Percentiles rank a stretch among this genome's conserved stretches.
These are phyloP conservation scores for Sphaerophoria taeniata DNA, from an alignment of 2,888 invertebrate genomes.

Conservation along the genomic window DNA sequence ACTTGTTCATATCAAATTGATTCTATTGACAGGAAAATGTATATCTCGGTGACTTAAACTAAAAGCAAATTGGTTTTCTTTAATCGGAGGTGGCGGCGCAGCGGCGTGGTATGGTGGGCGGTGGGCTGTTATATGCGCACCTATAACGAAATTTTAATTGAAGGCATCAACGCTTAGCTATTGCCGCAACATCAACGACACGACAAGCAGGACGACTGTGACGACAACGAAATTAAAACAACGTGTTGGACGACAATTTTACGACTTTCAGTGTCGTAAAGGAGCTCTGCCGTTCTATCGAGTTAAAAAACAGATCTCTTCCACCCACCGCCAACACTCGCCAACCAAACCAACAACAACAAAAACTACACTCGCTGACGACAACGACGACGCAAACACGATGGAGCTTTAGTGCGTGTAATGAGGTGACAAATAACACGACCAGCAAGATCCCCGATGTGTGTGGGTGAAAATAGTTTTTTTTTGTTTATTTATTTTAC, in stretches of 20 bases:
- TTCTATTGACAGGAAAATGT: conserved; percentile 73
- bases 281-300: conserved; percentile 1
- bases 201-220: neutral
- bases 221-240: conserved; percentile 75
- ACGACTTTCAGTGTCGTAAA: conserved; percentile 55
- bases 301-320: neutral
- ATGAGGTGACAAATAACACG: conserved; percentile 73
- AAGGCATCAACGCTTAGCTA: conserved; percentile 80
- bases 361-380: too few relatives aligned
- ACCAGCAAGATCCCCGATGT: conserved; percentile 24
- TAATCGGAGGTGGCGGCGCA: conserved; percentile 23
- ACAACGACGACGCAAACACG: neutral
- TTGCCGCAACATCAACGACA: conserved; percentile 32
- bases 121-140: conserved; percentile 20
- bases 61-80: conserved; percentile 53
- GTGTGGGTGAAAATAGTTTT: conserved; percentile 38
- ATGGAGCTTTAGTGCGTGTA: conserved; percentile 70
- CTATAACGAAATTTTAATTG: conserved; percentile 78
- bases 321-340: too few relatives aligned
- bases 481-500: conserved; percentile 67
- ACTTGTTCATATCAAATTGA: conserved; percentile 71
- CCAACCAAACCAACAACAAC: too few relatives aligned
- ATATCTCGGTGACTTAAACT: conserved; percentile 58
- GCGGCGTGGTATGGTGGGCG: neutral
- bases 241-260: conserved; percentile 74